These are phyloP conservation scores for Bombus sylvicola DNA, from an alignment of 1,140 invertebrate genomes.

Conservation along the genomic window DNA sequence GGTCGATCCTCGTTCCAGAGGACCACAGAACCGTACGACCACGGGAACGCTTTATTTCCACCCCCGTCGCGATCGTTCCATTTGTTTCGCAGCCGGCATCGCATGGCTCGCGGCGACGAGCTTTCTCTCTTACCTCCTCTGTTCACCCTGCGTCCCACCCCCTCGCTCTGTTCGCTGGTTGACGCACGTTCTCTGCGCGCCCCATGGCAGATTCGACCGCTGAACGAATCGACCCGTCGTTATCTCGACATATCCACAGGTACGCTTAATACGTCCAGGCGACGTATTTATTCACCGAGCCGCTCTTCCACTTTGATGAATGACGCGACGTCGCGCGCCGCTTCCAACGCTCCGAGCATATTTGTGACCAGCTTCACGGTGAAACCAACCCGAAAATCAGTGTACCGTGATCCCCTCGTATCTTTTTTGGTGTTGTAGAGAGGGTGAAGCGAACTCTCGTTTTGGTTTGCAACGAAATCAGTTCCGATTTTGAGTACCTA, in stretches of 20 bases:
- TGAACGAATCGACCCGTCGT: slow-evolving; percentile 67
- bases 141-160: slow-evolving; percentile 51
- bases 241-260: slow-evolving; percentile 69
- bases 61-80: slow-evolving; percentile 74
- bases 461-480: not conserved
- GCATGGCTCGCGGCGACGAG: slow-evolving; percentile 73
- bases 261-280: slow-evolving; percentile 63
- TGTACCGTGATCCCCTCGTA: not conserved
- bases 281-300: slow-evolving; percentile 68
- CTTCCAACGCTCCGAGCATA: slow-evolving; percentile 8
- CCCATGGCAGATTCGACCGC: slow-evolving; percentile 64
- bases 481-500: not conserved
- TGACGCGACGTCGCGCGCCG: slow-evolving; percentile 55
- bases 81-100: slow-evolving; percentile 75
- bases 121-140: slow-evolving; percentile 65
- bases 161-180: slow-evolving; percentile 8
- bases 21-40: slow-evolving; percentile 64
- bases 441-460: not conserved
- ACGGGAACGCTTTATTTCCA: slow-evolving; percentile 77
- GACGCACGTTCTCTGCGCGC: slow-evolving; percentile 21
- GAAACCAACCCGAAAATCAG: not conserved
- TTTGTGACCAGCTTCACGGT: not conserved
- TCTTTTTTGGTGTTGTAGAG: not conserved
- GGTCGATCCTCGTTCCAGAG: slow-evolving; percentile 52
- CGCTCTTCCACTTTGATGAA: slow-evolving; percentile 68